Base-by-base conservation (phyloP, 2,113 vertebrate species). In the Emydocephalus ijimae region DNA sequence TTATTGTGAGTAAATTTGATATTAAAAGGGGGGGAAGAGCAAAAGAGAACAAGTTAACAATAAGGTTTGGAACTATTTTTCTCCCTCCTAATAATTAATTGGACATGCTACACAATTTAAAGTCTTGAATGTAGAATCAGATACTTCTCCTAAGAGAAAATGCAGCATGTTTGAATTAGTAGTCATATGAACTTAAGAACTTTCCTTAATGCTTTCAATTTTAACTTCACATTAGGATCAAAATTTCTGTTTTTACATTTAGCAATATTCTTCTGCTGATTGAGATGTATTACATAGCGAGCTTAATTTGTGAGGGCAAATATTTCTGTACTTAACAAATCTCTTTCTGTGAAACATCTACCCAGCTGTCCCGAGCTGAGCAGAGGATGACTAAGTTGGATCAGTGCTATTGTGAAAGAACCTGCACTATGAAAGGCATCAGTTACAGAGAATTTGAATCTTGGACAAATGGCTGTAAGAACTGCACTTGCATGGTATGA, bases 391-490 rank as follows among this genome's bases (percentile, higher is more conserved):
- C 98, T 96, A 98, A 98, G 89, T 95, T 99, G 98, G 99, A 99
- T 95, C 98, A 99, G 94, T 99, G 99, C 97, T 99, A 99, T 96
- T 99, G 99, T 98, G 99, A 99, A 97, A 98, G 98, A 96, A 99
- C 98, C 86, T 99, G 99, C 97, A 99, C 97, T 88, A 96, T 98
- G 97, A 99, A 99, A 97, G 99, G 98, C 93, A 97, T 92, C 91
- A 98, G 98, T 96, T 99, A 99, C 98, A 98, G 99, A 96, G 99
- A 99, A 96, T 98, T 98, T 88, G 98, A 99, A 95, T 98, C 98
- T 92, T 99, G 99, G 99, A 98, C 98, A 94, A 99, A 99, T 91
- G 99, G 99, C 97, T 99, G 99, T 97, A 99, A 98, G 98, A 99
- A 99, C 97, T 99, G 99, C 98, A 99, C 98, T 87, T 99, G 99